Evolutionary conservation across 2,797 vertebrate species (phyloP), one percentile per base, ranked within the genome.

Genomic region (Schizothorax lantsangensis): DNA sequence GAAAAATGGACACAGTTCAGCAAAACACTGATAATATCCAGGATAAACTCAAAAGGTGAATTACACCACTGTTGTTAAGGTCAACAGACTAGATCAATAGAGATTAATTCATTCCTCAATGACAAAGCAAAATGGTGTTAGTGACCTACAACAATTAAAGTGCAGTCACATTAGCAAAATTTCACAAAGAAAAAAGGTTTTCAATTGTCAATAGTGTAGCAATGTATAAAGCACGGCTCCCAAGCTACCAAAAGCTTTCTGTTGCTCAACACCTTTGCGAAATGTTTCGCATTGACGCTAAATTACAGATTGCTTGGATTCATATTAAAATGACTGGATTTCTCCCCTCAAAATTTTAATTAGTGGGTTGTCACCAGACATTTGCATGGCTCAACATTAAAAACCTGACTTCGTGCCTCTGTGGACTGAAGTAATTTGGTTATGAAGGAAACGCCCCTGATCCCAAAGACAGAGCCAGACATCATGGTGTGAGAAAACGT

Each of bases 391-490:
- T 17, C 45, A 45, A n/a, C 33, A 19, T 7, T 2, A 38, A 43
- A 43, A 75, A 74, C 19, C 38, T 38, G 47, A 43, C 64, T 43
- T 30, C 15, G 33, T 62, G 21, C 87, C 79, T 74, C 3, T 49
- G 69, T 17, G 21, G 26, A 69, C 43, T 57, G 36, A 84, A 86
- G 57, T 26, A 54, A n/a, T 57, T 17, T 86, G 52, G 64, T 68
- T 79, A 69, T 84, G 21, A 86, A 33, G 87, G 81, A 87, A 88
- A 88, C 87, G 82, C 87, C 88, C 77, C 80, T 68, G 66, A 81
- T 85, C 54, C 30, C 73, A 83, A 88, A 86, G 57, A 81, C 77
- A 73, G 21, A 71, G 69, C 36, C 69, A 88, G 84, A 77, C 79
- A 73, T n/a, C 5, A 78, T 15, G n/a, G 66, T 15, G 47, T 33